phyloP scores from a whole-genome alignment of 2,888 invertebrate genomes.

The Heliothis peltigera region DNA sequence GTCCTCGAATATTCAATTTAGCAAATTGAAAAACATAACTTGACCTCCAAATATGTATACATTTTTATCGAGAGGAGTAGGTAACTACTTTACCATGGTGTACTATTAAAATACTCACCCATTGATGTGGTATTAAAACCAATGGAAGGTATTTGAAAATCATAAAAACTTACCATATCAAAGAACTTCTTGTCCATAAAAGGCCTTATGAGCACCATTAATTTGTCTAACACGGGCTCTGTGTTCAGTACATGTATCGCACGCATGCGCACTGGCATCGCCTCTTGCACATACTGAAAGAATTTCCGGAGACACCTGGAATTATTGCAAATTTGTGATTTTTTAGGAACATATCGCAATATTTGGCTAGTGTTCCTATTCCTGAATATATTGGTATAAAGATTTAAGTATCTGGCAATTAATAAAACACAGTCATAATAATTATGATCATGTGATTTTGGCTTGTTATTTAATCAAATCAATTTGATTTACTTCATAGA shows the following conservation, averaged over 20 bases:
- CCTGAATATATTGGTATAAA: too few relatives aligned
- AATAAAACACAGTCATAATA: too few relatives aligned
- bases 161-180: slow-evolving; percentile 80
- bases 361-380: background rate
- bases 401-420: too few relatives aligned
- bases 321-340: slow-evolving; percentile 38
- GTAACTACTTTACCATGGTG: too few relatives aligned
- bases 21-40: background rate
- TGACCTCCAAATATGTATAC: background rate
- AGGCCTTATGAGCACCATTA: slow-evolving; percentile 89
- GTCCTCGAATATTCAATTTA: background rate
- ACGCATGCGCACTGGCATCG: slow-evolving; percentile 91
- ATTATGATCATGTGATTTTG: too few relatives aligned
- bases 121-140: background rate
- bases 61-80: too few relatives aligned
- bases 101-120: too few relatives aligned
- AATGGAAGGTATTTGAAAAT: background rate
- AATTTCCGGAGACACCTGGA: slow-evolving; percentile 90
- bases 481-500: too few relatives aligned
- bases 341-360: background rate
- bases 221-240: slow-evolving; percentile 89
- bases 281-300: slow-evolving; percentile 92
- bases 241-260: slow-evolving; percentile 92
- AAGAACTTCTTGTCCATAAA: slow-evolving; percentile 90
- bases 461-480: too few relatives aligned